phyloP scores from a whole-genome alignment of 2,888 invertebrate genomes.

The Protodeltote pygarga region DNA sequence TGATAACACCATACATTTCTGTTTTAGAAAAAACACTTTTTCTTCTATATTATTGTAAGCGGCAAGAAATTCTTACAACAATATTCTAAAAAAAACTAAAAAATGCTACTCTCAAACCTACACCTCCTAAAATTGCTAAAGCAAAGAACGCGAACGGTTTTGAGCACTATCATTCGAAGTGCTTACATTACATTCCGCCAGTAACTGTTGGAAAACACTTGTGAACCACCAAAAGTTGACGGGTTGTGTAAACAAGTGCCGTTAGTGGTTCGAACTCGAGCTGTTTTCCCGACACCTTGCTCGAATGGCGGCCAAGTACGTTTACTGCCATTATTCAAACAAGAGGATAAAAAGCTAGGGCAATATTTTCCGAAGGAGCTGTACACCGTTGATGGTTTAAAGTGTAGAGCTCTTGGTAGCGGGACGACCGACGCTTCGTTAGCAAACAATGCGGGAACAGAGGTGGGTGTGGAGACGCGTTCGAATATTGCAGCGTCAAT shows the following conservation, averaged over 20 bases:
- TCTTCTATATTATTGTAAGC: too few relatives aligned
- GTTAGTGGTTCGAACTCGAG: slow-evolving; percentile 81
- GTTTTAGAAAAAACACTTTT: too few relatives aligned
- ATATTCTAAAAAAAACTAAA: slow-evolving; percentile 4
- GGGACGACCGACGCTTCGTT: slow-evolving; percentile 81
- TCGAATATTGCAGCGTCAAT: not conserved
- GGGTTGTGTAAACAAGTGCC: slow-evolving; percentile 82
- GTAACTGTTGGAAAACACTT: slow-evolving; percentile 81
- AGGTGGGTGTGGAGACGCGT: slow-evolving; percentile 19
- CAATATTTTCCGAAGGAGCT: slow-evolving; percentile 85
- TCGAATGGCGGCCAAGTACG: slow-evolving; percentile 81
- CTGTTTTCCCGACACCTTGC: slow-evolving; percentile 82
- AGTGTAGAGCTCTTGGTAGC: slow-evolving; percentile 82
- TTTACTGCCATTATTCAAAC: slow-evolving; percentile 86
- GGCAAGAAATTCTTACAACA: too few relatives aligned
- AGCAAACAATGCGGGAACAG: slow-evolving; percentile 77
- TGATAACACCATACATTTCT: too few relatives aligned
- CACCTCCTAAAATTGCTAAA: slow-evolving; percentile 46
- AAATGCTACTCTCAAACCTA: slow-evolving; percentile 4
- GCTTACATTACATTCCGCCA: slow-evolving; percentile 83
- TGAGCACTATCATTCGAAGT: slow-evolving; percentile 69
- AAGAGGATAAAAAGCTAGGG: slow-evolving; percentile 85
- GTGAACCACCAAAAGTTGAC: slow-evolving; percentile 78
- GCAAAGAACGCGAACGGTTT: slow-evolving; percentile 61
- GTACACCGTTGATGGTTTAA: slow-evolving; percentile 84